phyloP scores from a whole-genome alignment of 2,888 invertebrate species.

The Synergus itoensis region DNA sequence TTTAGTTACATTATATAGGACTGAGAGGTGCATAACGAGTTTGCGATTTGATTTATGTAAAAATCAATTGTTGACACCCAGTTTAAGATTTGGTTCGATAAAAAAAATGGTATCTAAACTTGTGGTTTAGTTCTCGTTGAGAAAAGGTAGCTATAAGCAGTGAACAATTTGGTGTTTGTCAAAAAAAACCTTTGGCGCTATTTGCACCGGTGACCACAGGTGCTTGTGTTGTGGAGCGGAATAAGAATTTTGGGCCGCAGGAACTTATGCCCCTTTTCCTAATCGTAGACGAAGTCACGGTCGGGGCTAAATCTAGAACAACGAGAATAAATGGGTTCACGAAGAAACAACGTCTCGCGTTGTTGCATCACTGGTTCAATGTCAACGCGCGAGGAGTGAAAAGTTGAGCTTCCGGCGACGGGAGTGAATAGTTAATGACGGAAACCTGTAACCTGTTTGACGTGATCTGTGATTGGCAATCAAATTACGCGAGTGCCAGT shows the following conservation, averaged over 20 bases:
- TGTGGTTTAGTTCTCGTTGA: background rate
- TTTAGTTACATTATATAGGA: background rate
- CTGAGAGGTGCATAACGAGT: background rate
- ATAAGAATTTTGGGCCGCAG: conserved; percentile 32
- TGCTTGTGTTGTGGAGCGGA: conserved; percentile 26
- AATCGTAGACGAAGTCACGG: conserved; percentile 30
- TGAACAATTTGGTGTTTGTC: background rate
- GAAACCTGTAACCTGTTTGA: conserved; percentile 31
- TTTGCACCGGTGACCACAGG: conserved; percentile 17
- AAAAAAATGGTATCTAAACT: background rate
- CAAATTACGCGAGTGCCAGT: conserved; percentile 6
- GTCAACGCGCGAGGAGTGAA: conserved; percentile 37
- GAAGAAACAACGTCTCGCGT: conserved; percentile 15
- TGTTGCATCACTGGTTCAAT: conserved; percentile 37
- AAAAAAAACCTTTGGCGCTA: background rate
- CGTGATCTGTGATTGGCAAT: background rate
- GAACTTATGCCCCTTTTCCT: conserved; percentile 7
- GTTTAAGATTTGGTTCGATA: background rate
- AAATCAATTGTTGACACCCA: background rate
- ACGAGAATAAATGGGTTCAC: conserved; percentile 26
- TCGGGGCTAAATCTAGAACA: conserved; percentile 38
- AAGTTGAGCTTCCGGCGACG: conserved; percentile 26
- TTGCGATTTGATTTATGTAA: background rate
- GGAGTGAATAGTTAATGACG: conserved; percentile 8
- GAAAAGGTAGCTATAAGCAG: background rate